Percentiles rank a stretch among this genome's conserved stretches.
These are phyloP conservation scores for Syngnathus typhle DNA, from an alignment of 2,113 vertebrate genomes.

Conservation along the genomic window DNA sequence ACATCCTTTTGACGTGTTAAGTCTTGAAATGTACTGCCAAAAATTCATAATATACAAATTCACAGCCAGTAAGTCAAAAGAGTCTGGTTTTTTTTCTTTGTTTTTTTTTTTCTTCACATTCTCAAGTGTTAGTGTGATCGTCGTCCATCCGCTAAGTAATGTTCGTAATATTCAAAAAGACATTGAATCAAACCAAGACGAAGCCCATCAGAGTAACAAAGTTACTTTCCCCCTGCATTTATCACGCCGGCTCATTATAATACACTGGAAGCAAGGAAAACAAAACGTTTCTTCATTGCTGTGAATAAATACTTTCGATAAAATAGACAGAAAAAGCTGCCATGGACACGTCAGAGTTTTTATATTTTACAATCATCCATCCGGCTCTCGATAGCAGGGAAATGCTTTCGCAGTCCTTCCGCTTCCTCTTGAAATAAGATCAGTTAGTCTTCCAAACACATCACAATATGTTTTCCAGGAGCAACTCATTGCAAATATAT, in stretches of 20 bases:
- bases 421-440: conserved; percentile 18
- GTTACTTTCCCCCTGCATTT: conserved; percentile 35
- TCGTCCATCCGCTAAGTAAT: conserved; percentile 45
- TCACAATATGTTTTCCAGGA: conserved; percentile 24
- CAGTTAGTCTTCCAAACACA: conserved; percentile 1
- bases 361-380: conserved; percentile 77
- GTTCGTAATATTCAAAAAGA: conserved; percentile 67
- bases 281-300: conserved; percentile 53
- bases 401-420: conserved; percentile 5
- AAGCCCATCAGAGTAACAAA: conserved; percentile 53
- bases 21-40: conserved; percentile 46
- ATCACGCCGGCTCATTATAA: conserved; percentile 55
- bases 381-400: conserved; percentile 49
- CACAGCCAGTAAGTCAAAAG: conserved; percentile 69
- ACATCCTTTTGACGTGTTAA: conserved; percentile 29
- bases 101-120: conserved; percentile 56
- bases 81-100: conserved; percentile 47
- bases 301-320: conserved; percentile 56
- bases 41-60: conserved; percentile 68
- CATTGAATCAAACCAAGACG: conserved; percentile 50
- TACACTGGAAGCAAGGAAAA: conserved; percentile 59
- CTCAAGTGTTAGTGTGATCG: conserved; percentile 57
- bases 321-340: conserved; percentile 67
- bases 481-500: conserved; percentile 21
- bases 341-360: conserved; percentile 62